These are phyloP conservation scores for Tridacna gigas DNA, from an alignment of 2,888 invertebrate genomes.

Conservation along the genomic window DNA sequence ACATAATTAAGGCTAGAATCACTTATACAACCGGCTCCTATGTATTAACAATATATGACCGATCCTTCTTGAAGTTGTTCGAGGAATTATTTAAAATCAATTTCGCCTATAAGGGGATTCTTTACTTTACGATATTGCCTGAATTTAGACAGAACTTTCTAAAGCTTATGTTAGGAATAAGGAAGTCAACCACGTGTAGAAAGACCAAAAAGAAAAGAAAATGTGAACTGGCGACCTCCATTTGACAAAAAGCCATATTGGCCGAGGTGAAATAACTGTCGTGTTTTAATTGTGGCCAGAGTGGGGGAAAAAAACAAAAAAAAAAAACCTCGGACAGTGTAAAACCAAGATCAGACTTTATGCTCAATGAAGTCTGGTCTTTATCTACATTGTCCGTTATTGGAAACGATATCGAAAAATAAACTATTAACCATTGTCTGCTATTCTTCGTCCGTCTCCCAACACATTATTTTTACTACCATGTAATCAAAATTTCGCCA, in stretches of 20 bases:
- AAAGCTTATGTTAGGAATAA: constrained; percentile 9
- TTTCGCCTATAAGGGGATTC: constrained; percentile 63
- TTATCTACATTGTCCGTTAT: no score
- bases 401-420: no score
- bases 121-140: constrained; percentile 61
- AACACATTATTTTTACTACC: no score
- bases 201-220: constrained; percentile 9
- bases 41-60: constrained; percentile 48
- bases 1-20: constrained; percentile 61
- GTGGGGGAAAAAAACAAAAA: no score
- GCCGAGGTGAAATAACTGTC: no score
- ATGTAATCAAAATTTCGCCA: no score
- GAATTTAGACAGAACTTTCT: constrained; percentile 58
- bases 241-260: neutral
- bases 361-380: no score
- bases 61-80: constrained; percentile 55
- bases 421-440: no score
- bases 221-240: neutral
- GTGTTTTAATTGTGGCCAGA: no score
- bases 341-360: no score
- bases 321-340: no score
- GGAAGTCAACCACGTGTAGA: neutral
- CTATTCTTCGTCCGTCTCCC: no score
- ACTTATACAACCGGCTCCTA: constrained; percentile 55
- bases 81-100: constrained; percentile 67